Evolutionary conservation across 2,113 vertebrate genomes (phyloP).

Genomic region (Daboia siamensis): DNA sequence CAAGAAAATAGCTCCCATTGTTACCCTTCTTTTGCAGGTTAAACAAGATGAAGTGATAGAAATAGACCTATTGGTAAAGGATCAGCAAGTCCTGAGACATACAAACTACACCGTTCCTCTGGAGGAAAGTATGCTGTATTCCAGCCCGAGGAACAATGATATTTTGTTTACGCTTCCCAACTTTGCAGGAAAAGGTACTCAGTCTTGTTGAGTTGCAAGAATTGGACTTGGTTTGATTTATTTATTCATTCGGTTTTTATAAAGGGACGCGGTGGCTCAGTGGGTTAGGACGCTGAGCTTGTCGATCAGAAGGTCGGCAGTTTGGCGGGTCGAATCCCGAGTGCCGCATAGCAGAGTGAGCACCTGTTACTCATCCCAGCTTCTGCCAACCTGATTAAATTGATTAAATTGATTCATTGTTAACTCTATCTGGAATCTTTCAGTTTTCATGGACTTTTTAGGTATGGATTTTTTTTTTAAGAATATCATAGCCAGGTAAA

Average conservation of each 20-base stretch:
- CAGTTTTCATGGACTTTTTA: neutral
- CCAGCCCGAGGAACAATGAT: conserved; percentile 80
- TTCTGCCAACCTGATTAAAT: too few relatives aligned
- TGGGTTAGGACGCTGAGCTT: too few relatives aligned
- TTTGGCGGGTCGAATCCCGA: too few relatives aligned
- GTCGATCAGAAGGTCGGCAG: too few relatives aligned
- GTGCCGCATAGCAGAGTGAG: too few relatives aligned
- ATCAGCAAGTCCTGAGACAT: conserved; percentile 77
- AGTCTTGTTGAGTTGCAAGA: neutral
- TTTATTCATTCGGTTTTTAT: neutral
- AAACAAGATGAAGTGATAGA: conserved; percentile 87
- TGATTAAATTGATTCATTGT: neutral
- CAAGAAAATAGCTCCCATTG: neutral
- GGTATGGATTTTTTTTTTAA: neutral
- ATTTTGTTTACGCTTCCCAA: conserved; percentile 79
- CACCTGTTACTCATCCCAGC: too few relatives aligned
- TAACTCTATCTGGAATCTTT: neutral
- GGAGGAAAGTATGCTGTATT: conserved; percentile 84
- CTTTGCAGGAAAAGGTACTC: conserved; percentile 77
- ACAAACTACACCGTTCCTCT: conserved; percentile 81
- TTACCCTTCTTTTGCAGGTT: conserved; percentile 69
- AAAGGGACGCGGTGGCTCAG: too few relatives aligned
- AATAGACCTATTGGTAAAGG: conserved; percentile 85
- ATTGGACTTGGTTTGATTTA: neutral
- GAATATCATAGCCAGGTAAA: neutral